Conservation (phyloP, 23 tunicate genomes). For the Halocynthia roretzi region DNA sequence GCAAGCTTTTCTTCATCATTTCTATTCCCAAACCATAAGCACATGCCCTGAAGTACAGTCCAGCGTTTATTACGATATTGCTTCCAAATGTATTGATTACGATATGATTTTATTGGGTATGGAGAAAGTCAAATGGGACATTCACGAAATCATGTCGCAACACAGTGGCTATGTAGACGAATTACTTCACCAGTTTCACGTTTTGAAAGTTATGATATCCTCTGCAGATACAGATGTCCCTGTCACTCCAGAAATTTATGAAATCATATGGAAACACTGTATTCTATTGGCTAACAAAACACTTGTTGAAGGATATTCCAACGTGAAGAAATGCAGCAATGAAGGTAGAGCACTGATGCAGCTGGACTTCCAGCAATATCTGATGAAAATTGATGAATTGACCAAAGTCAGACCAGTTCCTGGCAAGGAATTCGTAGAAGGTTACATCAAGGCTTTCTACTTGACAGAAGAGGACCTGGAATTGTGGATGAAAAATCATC, state of each 20-base stretch:
- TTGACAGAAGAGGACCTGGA: slow-evolving; percentile 59
- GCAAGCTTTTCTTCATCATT: slow-evolving; percentile 75
- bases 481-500: slow-evolving; percentile 43
- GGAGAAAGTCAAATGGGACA: slow-evolving; percentile 72
- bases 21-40: slow-evolving; percentile 75
- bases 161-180: slow-evolving; percentile 79
- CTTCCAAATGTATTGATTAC: slow-evolving; percentile 22
- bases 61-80: slow-evolving; percentile 35
- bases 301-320: slow-evolving; percentile 76
- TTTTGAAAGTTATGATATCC: neutral
- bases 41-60: slow-evolving; percentile 51
- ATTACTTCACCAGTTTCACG: slow-evolving; percentile 20
- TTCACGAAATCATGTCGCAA: slow-evolving; percentile 82
- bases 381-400: slow-evolving; percentile 74
- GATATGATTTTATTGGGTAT: slow-evolving; percentile 23
- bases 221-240: neutral
- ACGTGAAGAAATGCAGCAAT: slow-evolving; percentile 70
- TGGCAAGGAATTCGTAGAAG: slow-evolving; percentile 61
- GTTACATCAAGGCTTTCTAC: slow-evolving; percentile 77
- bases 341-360: slow-evolving; percentile 94
- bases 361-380: slow-evolving; percentile 79
- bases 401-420: slow-evolving; percentile 64
- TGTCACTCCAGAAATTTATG: slow-evolving; percentile 38
- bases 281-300: slow-evolving; percentile 37
- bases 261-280: slow-evolving; percentile 78